phyloP scores from a whole-genome alignment of 2,113 vertebrate genomes.

The Barnardius zonarius region DNA sequence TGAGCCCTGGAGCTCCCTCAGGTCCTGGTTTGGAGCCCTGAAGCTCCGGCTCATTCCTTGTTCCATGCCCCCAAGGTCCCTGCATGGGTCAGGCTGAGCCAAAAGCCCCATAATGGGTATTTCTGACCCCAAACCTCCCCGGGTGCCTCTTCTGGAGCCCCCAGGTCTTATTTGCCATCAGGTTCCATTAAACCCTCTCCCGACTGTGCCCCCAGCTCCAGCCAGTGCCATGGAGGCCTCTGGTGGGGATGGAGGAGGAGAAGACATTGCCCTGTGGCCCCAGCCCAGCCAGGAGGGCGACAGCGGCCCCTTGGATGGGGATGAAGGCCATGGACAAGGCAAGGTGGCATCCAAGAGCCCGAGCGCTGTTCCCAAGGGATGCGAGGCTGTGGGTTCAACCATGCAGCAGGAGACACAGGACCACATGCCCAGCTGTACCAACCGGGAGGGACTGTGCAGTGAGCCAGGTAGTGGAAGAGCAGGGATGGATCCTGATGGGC shows the following conservation, averaged over 20 bases:
- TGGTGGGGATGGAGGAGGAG: background rate
- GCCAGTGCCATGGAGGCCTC: background rate
- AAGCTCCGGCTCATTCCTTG: background rate
- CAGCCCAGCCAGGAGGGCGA: background rate
- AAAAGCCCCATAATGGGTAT: background rate
- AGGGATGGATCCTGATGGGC: background rate
- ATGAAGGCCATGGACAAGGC: background rate
- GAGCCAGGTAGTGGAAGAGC: background rate
- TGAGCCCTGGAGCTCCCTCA: background rate
- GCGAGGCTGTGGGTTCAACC: background rate
- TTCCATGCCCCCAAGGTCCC: background rate
- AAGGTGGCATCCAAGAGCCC: background rate
- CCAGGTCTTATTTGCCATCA: background rate
- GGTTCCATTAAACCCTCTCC: too few species aligned
- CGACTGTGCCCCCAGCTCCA: fast-evolving
- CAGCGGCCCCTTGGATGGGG: fast-evolving
- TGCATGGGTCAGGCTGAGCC: too few species aligned
- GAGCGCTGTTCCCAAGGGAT: background rate
- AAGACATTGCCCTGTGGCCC: background rate
- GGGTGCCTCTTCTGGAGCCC: background rate
- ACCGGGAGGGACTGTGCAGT: background rate
- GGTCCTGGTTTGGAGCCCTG: background rate
- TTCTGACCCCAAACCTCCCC: background rate
- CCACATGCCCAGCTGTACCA: fast-evolving
- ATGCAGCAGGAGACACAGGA: background rate